Conservation (phyloP, 2,113 vertebrate species). For the Chrysemys picta region DNA sequence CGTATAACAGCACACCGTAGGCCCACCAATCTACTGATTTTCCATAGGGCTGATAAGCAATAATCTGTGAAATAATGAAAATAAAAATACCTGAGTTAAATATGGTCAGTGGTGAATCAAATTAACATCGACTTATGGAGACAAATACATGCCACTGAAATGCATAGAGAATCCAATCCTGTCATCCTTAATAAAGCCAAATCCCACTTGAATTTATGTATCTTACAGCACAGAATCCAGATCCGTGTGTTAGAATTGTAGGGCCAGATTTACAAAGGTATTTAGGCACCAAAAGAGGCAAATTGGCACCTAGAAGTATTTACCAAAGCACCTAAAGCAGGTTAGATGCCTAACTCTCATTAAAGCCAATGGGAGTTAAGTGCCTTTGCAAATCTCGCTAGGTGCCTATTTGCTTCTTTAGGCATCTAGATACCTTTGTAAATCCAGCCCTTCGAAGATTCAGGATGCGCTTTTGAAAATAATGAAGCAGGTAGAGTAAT, state of each 20-base stretch:
- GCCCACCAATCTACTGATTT: slow-evolving; percentile 99
- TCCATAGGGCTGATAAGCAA: slow-evolving; percentile 96
- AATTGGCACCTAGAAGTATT: not conserved
- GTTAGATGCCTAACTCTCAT: fast-evolving
- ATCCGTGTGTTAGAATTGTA: too few species aligned
- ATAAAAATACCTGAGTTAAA: not conserved
- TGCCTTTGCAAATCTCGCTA: not conserved
- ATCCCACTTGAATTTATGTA: not conserved
- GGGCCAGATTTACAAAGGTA: not conserved
- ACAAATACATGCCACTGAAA: not conserved
- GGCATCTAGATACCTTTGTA: not conserved
- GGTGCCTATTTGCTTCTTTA: not conserved
- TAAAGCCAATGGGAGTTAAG: not conserved
- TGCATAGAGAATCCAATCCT: not conserved
- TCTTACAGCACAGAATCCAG: not conserved
- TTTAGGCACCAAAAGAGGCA: not conserved
- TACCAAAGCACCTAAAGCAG: not conserved
- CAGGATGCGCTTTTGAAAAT: not conserved
- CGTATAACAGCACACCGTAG: slow-evolving; percentile 94
- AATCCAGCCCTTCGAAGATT: not conserved
- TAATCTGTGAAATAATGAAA: slow-evolving; percentile 84
- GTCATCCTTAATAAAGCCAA: not conserved
- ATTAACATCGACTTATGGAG: not conserved
- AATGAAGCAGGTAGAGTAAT: not conserved
- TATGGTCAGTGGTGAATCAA: not conserved